These are phyloP conservation scores for Operophtera brumata DNA, from an alignment of 2,888 invertebrate species.

Conservation along the genomic window DNA sequence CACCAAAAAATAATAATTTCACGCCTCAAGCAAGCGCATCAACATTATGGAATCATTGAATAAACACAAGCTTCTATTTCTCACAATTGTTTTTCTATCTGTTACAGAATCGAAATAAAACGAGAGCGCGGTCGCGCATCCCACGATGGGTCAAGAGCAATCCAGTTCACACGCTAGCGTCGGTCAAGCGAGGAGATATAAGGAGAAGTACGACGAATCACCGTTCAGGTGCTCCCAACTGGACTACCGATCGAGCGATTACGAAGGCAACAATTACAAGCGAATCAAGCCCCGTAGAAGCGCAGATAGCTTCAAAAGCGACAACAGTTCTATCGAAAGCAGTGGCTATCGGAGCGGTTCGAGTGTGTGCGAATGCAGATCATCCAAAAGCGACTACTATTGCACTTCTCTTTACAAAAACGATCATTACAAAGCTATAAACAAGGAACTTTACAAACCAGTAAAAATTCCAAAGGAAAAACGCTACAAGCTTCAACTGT, in stretches of 20 bases:
- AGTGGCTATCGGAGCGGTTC: constrained; percentile 75
- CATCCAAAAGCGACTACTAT: constrained; percentile 67
- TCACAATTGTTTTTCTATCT: constrained; percentile 22
- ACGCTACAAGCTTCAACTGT: constrained; percentile 68
- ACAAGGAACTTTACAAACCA: constrained; percentile 75
- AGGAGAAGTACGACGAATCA: constrained; percentile 63
- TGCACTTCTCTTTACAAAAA: constrained; percentile 75
- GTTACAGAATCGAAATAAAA: constrained; percentile 59
- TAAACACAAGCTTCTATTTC: neutral
- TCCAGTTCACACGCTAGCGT: constrained; percentile 67
- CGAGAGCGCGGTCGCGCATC: constrained; percentile 52
- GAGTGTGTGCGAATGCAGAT: constrained; percentile 69
- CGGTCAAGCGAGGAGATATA: constrained; percentile 52
- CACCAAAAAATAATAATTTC: no score
- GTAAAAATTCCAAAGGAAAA: constrained; percentile 76
- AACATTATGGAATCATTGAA: neutral
- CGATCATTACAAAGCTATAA: constrained; percentile 73
- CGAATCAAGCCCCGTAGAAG: constrained; percentile 62
- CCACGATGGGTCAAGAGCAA: constrained; percentile 75
- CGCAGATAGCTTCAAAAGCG: constrained; percentile 71
- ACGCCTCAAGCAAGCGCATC: no score
- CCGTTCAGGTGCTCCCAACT: constrained; percentile 47
- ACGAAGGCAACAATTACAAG: constrained; percentile 54
- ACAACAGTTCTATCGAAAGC: constrained; percentile 70
- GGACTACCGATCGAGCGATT: constrained; percentile 53